A percentile compares a stretch with the other conserved stretches of the same genome.
Evolutionary conservation across 2,113 vertebrate genomes (phyloP).

Genomic region (Siphamia tubifer): DNA sequence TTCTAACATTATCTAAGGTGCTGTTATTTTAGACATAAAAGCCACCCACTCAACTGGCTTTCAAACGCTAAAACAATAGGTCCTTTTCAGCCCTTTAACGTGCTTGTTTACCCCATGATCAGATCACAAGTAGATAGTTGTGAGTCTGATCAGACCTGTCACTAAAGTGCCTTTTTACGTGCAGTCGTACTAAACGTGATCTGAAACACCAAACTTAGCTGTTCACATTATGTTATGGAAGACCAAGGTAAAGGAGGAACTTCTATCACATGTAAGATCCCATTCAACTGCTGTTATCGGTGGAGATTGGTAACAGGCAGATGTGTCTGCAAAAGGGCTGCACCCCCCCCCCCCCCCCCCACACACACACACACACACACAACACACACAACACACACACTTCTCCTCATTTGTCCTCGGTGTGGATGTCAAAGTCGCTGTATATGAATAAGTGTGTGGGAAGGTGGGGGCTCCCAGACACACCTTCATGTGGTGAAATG

Average conservation of each 20-base stretch:
- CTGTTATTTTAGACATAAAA: background rate
- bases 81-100: no score
- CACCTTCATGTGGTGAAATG: constrained; percentile 32
- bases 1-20: background rate
- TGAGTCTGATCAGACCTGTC: no score
- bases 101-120: no score
- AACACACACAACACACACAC: no score
- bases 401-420: constrained; percentile 11
- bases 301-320: constrained; percentile 25
- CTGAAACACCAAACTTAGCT: no score
- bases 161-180: no score
- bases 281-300: constrained; percentile 3
- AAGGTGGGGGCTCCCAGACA: background rate
- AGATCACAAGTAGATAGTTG: no score
- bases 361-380: no score
- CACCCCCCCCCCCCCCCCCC: constrained; percentile 8
- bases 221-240: no score
- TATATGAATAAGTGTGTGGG: background rate
- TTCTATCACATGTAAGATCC: no score
- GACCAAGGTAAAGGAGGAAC: no score
- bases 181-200: no score
- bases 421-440: background rate
- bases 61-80: background rate
- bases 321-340: constrained; percentile 6
- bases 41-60: background rate